These are phyloP conservation scores for Gadopsis marmoratus DNA, from an alignment of 2,797 vertebrate genomes.

Conservation along the genomic window DNA sequence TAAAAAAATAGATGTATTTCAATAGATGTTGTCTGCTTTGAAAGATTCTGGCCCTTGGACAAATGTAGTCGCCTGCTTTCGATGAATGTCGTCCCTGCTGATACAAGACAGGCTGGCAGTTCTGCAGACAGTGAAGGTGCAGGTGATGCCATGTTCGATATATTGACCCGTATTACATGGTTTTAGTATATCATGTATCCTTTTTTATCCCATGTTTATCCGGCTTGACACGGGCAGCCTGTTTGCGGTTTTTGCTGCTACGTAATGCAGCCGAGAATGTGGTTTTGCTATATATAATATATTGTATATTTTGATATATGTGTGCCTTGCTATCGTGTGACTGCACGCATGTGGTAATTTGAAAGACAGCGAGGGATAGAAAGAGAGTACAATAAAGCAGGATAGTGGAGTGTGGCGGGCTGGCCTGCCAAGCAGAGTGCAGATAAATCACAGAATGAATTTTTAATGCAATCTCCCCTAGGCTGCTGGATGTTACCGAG, in stretches of 20 bases:
- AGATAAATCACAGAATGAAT: slow-evolving; percentile 83
- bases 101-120: slow-evolving; percentile 27
- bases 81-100: slow-evolving; percentile 17
- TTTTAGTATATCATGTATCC: slow-evolving; percentile 1
- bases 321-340: slow-evolving; percentile 11
- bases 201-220: slow-evolving; percentile 19
- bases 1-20: no score
- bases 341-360: slow-evolving; percentile 43
- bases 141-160: slow-evolving; percentile 12
- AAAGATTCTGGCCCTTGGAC: no score
- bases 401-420: slow-evolving; percentile 57
- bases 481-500: slow-evolving; percentile 72
- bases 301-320: slow-evolving; percentile 37
- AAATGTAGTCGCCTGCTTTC: no score
- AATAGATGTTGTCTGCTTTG: no score
- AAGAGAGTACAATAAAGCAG: slow-evolving; percentile 63
- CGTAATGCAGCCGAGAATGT: background rate
- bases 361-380: slow-evolving; percentile 41
- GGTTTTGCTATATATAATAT: no score
- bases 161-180: background rate
- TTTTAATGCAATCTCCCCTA: slow-evolving; percentile 77
- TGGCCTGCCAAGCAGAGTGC: slow-evolving; percentile 69
- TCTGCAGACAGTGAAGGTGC: background rate
- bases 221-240: background rate
- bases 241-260: slow-evolving; percentile 19